Evolutionary conservation across 1,140 invertebrate species (phyloP), one percentile per base, ranked within the genome.

Genomic region (Hydropsyche tenuis): DNA sequence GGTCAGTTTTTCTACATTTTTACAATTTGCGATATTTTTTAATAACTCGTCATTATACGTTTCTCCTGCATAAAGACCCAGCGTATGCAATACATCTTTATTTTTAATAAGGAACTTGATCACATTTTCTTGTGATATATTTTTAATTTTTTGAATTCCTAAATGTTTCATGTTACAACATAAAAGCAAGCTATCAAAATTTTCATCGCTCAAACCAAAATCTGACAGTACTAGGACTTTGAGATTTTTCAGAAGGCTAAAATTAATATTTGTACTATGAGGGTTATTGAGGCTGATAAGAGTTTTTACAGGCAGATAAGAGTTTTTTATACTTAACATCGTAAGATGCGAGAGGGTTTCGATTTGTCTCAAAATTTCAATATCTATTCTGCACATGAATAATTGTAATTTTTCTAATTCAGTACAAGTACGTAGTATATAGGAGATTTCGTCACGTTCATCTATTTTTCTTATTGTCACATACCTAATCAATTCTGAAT

Each of bases 71-170:
- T 84, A 85, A 43, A 86, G 80, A 78, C 82, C 80, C 4, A 86
- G 78, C 11, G 79, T 79, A 72, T 70, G 74, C 45, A 85, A 78
- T 70, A 79, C 81, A 3, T 79, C 69, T 75, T 80, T 80, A 69
- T 81, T 82, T 11, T 79, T 76, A 18, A 72, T 43, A 62, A 85
- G 80, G 6, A 86, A 78, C 66, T 80, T 72, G 64, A 78, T 81
- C 1, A 85, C 77, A 77, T 80, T 84, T 25, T 81, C 79, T 66
- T 81, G 73, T 45, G 78, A 74, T 16, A 85, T 77, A 71, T 79
- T 75, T 76, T 77, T 83, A 64, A 85, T 83, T 79, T 85, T 85
- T 73, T 82, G 81, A 77, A 86, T 84, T 63, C 79, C 78, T 71
- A 86, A 81, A 73, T 85, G 79, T 70, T 66, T 80, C 16, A 85